Base-by-base conservation (phyloP, 2,113 vertebrate genomes). In the Sinocyclocheilus grahami region DNA sequence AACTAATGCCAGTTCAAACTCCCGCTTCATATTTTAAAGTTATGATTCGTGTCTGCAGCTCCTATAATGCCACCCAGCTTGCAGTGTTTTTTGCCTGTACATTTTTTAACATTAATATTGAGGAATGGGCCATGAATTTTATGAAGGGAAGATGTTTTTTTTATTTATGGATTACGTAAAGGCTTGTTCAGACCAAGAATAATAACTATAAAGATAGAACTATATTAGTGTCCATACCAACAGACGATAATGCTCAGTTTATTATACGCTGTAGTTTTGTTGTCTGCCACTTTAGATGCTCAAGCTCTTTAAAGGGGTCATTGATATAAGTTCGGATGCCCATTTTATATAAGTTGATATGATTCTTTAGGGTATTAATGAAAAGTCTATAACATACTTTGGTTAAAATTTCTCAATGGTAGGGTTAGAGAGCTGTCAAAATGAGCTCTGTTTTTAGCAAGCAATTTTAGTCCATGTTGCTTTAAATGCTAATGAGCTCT, bases 11-110 rank as follows among this genome's bases (percentile, higher is more conserved):
- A 72, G 30, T 62, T 82, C 18, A 53, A 80, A 60, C 18, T 51
- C 62, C 62, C 58, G 24, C 74, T 39, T 84, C 63, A 62, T 78
- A 87, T 20, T 42, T 71, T 37, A 37, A 30, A 51, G 51, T 39
- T 27, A 63, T 27, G 30, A 30, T 65, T 58, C 7, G 53, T 51
- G 63, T 63, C 20, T 82, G 11, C 46, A 37, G 3, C 72, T 22
- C 75, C 16, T n/a, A 53, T 5, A 60, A 69, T 60, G 48, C 39
- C 1, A 5, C n/a, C 76, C 24, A 74, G 14, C 11, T 63, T 74
- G 42, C 7, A 42, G 42, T 42, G 42, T 42, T 42, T 42, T 33
- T 42, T 42, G 24, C 37, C 0, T 51, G 39, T 51, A 67, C 1
- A 58, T 37, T 27, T 42, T 79, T 24, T 46, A 4, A 16, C 14